These are phyloP conservation scores for Pteria penguin DNA, from an alignment of 2,888 invertebrate species.

Conservation along the genomic window DNA sequence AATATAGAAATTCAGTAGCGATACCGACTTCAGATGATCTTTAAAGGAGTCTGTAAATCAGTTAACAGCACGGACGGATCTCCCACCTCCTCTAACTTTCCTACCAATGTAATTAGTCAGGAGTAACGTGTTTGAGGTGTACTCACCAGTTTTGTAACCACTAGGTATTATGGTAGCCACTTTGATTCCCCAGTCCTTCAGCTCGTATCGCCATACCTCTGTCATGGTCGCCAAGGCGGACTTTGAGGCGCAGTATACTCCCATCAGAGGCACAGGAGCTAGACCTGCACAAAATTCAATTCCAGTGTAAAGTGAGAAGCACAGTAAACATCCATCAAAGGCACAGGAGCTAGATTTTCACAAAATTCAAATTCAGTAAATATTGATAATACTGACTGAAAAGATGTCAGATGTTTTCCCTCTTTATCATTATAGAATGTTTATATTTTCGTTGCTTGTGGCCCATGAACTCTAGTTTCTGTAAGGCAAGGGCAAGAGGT, in stretches of 20 bases:
- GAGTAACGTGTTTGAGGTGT: too few relatives aligned
- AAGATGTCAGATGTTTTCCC: too few relatives aligned
- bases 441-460: too few relatives aligned
- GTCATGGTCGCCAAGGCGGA: slow-evolving; percentile 68
- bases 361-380: not conserved
- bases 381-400: not conserved
- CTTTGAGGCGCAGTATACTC: slow-evolving; percentile 72
- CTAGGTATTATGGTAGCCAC: slow-evolving; percentile 73
- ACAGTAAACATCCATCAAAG: not conserved
- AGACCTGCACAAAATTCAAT: slow-evolving; percentile 61
- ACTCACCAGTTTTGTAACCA: slow-evolving; percentile 72
- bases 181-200: slow-evolving; percentile 66
- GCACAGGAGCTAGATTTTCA: not conserved
- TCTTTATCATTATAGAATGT: too few relatives aligned
- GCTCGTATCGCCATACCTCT: slow-evolving; percentile 68
- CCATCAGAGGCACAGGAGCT: slow-evolving; percentile 67
- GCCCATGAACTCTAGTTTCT: too few relatives aligned
- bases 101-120: too few relatives aligned
- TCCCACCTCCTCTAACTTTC: too few relatives aligned
- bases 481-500: too few relatives aligned
- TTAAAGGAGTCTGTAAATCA: too few relatives aligned
- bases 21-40: too few relatives aligned
- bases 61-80: too few relatives aligned
- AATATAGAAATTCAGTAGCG: not conserved
- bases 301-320: not conserved